Percentiles rank a stretch among this genome's conserved stretches.
Evolutionary conservation across 2,888 invertebrate species (phyloP).

Genomic region (Steromphala cineraria): DNA sequence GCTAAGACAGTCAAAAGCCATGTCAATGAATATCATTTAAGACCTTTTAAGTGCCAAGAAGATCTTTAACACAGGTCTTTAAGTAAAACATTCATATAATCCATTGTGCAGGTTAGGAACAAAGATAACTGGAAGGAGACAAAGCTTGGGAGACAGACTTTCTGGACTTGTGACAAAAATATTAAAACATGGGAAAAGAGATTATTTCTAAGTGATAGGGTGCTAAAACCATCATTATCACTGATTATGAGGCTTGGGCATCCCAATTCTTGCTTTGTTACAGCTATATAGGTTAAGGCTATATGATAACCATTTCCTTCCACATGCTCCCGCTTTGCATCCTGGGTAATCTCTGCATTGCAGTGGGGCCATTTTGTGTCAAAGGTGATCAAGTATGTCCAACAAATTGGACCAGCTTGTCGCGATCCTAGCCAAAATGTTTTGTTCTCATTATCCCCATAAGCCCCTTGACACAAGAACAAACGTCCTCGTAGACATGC

Average conservation of each 20-base stretch:
- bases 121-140: too few relatives aligned
- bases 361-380: neutral
- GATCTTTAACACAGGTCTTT: too few relatives aligned
- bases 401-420: neutral
- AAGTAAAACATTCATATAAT: too few relatives aligned
- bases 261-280: neutral
- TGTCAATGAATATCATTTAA: too few relatives aligned
- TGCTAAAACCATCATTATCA: conserved; percentile 10
- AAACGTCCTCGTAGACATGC: neutral
- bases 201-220: neutral
- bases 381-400: conserved; percentile 2
- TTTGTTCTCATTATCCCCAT: neutral
- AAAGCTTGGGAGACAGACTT: too few relatives aligned
- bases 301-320: neutral
- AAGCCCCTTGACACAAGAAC: conserved; percentile 14
- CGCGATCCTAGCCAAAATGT: neutral
- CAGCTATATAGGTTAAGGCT: neutral
- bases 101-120: too few relatives aligned
- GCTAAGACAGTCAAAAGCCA: too few relatives aligned
- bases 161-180: neutral
- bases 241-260: neutral
- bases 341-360: neutral
- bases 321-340: neutral
- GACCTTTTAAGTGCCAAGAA: too few relatives aligned
- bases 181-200: neutral